Conservation (phyloP, 92 coral and sea anemone genomes). For the Paragorgia papillata region DNA sequence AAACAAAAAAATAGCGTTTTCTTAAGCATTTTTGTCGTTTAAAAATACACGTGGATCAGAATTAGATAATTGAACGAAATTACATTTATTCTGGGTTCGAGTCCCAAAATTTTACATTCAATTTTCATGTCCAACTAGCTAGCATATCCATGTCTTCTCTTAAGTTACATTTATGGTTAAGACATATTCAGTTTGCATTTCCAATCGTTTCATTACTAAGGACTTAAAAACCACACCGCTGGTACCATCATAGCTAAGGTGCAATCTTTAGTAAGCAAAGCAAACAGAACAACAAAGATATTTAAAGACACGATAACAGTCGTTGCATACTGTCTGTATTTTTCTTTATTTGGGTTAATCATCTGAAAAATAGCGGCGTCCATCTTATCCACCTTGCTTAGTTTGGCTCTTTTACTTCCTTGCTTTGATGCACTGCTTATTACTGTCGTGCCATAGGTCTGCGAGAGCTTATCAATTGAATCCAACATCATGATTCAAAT, state of each 20-base stretch:
- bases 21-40: no score
- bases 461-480: slow-evolving; percentile 37
- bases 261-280: slow-evolving; percentile 79
- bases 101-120: no score
- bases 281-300: slow-evolving; percentile 76
- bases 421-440: neutral
- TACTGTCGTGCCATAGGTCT: slow-evolving; percentile 29
- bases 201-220: slow-evolving; percentile 3
- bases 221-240: slow-evolving; percentile 71
- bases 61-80: no score
- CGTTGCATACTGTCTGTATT: slow-evolving; percentile 62
- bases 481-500: slow-evolving; percentile 19
- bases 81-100: no score
- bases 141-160: no score
- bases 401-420: slow-evolving; percentile 2
- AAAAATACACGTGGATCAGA: no score
- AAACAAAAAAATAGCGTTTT: no score
- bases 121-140: no score
- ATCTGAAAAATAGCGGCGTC: slow-evolving; percentile 46
- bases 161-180: no score
- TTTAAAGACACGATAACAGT: slow-evolving; percentile 66
- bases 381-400: slow-evolving; percentile 39
- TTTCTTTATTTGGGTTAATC: slow-evolving; percentile 63
- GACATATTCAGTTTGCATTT: no score
- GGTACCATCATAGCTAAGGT: slow-evolving; percentile 88